phyloP scores from a whole-genome alignment of 2,888 invertebrate species.

The Sepiola atlantica region DNA sequence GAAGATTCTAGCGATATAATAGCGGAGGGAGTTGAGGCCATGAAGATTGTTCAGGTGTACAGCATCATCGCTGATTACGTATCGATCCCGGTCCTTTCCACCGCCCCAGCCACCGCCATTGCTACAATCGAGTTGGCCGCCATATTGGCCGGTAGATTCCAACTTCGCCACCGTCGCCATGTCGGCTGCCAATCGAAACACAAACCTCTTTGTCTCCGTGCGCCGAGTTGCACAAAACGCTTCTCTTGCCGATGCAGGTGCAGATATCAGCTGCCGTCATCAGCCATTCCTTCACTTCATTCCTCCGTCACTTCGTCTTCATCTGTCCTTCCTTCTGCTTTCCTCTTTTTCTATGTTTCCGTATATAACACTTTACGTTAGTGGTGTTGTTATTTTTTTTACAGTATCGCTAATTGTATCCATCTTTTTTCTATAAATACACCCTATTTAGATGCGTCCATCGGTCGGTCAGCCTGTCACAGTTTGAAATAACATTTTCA shows the following conservation, averaged over 20 bases:
- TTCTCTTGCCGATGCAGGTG: slow-evolving; percentile 1
- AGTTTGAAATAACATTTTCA: too few relatives aligned
- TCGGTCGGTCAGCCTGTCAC: too few relatives aligned
- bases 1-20: background rate
- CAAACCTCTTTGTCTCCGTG: background rate
- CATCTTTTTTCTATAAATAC: background rate
- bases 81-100: background rate
- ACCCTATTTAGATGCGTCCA: too few relatives aligned
- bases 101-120: background rate
- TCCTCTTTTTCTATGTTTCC: background rate
- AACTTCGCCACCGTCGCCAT: background rate
- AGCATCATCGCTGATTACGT: background rate
- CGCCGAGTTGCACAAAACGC: background rate
- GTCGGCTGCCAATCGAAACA: slow-evolving; percentile 32
- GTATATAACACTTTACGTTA: background rate
- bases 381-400: background rate
- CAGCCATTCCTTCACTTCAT: background rate
- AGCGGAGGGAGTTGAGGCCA: background rate
- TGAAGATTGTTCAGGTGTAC: slow-evolving; percentile 21
- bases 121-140: background rate
- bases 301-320: background rate
- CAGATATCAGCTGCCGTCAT: slow-evolving; percentile 22
- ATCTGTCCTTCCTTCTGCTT: background rate
- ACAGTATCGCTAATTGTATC: background rate
- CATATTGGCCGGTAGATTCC: background rate